Evolutionary conservation across 2,113 vertebrate species (phyloP), one percentile per base, ranked within the genome.

Genomic region (Vimba vimba): DNA sequence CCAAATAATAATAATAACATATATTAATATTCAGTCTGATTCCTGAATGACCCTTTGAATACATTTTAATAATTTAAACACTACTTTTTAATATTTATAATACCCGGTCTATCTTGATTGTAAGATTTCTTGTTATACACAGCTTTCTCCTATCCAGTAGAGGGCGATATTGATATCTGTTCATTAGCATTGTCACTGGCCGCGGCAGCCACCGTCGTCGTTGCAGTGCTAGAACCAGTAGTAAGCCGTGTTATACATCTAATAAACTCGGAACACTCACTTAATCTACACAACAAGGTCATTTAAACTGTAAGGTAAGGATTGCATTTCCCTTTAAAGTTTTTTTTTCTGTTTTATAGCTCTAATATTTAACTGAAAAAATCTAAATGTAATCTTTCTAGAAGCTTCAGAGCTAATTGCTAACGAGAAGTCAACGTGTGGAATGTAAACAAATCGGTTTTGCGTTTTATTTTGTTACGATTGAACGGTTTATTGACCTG

Each of bases 131-230:
- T 21, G 55, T 57, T 23, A 21, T 21, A 21, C 6, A 57, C 9
- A 43, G 7, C 39, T 43, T 43, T 25, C 71, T 85, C 83, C 83
- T 19, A 23, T 36, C 83, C 83, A 66, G 43, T 8, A 78, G 74
- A 36, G 0, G 83, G 83, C 45, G 74, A 75, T 11, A 3, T 30
- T 45, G 50, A 50, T 7, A 6, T 13, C 2, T 1, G 21, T 6
- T 23, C n/a, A 4, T 19, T 30, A 8, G 21, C 59, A 30, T 23
- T 19, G 9, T 45, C 50, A 12, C 11, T 55, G 30, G 33, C 71
- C 6, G 55, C 43, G 55, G 55, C 55, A 57, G 6, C 55, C 55
- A 19, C 55, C 19, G 55, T 57, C 43, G 15, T 19, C 4, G 17
- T 50, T 23, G 52, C 4, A 62, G 52, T 12, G 36, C 8, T 7